phyloP scores from a whole-genome alignment of 2,113 vertebrate genomes.

The Osmerus mordax region DNA sequence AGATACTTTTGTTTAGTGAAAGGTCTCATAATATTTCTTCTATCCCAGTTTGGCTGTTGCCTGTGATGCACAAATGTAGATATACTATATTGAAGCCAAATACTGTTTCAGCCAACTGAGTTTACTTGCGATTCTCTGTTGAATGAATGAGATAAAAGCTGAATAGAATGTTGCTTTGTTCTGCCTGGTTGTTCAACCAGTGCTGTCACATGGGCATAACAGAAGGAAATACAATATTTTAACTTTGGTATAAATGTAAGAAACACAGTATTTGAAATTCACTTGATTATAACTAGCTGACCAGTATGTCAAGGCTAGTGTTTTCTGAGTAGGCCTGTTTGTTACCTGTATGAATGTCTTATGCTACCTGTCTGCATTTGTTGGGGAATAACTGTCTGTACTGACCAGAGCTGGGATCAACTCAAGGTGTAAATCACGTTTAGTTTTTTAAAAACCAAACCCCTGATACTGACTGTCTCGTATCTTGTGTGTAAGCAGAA shows the following conservation, averaged over 20 bases:
- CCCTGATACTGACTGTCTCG: background rate
- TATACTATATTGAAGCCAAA: constrained; percentile 44
- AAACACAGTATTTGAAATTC: background rate
- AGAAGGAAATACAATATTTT: background rate
- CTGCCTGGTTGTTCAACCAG: too few species aligned
- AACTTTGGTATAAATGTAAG: background rate
- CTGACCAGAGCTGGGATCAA: background rate
- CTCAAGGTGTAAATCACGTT: constrained; percentile 28
- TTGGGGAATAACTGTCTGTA: constrained; percentile 16
- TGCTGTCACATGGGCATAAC: too few species aligned
- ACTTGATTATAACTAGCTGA: constrained; percentile 11
- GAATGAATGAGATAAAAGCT: too few species aligned
- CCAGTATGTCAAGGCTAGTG: constrained; percentile 6
- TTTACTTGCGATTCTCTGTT: too few species aligned
- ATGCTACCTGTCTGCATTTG: constrained; percentile 22
- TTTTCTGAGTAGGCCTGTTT: too few species aligned
- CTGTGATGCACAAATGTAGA: constrained; percentile 19
- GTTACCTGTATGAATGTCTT: background rate
- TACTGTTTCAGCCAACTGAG: constrained; percentile 15
- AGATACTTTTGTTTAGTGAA: background rate
- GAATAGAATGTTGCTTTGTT: too few species aligned
- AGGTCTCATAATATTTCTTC: constrained; percentile 15
- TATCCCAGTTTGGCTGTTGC: constrained; percentile 21
- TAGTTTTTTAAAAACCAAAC: constrained; percentile 5
- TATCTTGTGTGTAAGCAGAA: too few species aligned